Percentiles rank a stretch among this genome's conserved stretches.
These are phyloP conservation scores for Pegoplata infirma DNA, from an alignment of 2,888 invertebrate genomes.

Conservation along the genomic window DNA sequence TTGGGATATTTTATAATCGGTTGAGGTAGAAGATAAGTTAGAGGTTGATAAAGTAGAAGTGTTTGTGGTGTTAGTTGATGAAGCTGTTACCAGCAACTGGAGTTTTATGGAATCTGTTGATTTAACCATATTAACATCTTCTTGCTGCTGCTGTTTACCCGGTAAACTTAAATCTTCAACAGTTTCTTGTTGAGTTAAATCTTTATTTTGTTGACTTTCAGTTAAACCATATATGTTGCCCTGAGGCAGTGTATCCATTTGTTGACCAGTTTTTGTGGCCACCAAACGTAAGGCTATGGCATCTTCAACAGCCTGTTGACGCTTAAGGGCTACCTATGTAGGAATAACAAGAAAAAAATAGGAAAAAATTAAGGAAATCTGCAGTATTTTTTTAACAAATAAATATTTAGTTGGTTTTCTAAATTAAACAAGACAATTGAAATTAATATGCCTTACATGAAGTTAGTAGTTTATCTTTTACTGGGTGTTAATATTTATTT, in stretches of 20 bases:
- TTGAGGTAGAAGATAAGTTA: conserved; percentile 27
- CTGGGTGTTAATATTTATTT: conserved; percentile 43
- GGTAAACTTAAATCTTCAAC: conserved; percentile 52
- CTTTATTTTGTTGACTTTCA: conserved; percentile 78
- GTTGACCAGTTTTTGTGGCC: conserved; percentile 88
- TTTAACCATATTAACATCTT: too few relatives aligned
- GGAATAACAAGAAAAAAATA: conserved; percentile 4
- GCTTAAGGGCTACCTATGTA: conserved; percentile 91
- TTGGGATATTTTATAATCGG: conserved; percentile 80
- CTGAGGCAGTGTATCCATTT: conserved; percentile 87
- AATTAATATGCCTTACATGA: conserved; percentile 64
- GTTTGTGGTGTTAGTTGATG: background rate
- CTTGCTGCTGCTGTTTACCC: conserved; percentile 39
- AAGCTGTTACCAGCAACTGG: background rate
- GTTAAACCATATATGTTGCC: conserved; percentile 95
- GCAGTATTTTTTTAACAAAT: conserved; percentile 10
- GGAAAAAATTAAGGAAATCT: conserved; percentile 22
- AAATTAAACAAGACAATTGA: conserved; percentile 50
- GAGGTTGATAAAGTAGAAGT: background rate
- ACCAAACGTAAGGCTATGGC: conserved; percentile 95
- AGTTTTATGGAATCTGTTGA: background rate
- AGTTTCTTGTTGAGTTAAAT: conserved; percentile 25
- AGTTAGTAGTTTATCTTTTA: conserved; percentile 27
- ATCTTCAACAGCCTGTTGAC: conserved; percentile 98
- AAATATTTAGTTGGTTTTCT: conserved; percentile 11